phyloP scores from a whole-genome alignment of 2,113 vertebrate genomes.

The Thymallus thymallus region DNA sequence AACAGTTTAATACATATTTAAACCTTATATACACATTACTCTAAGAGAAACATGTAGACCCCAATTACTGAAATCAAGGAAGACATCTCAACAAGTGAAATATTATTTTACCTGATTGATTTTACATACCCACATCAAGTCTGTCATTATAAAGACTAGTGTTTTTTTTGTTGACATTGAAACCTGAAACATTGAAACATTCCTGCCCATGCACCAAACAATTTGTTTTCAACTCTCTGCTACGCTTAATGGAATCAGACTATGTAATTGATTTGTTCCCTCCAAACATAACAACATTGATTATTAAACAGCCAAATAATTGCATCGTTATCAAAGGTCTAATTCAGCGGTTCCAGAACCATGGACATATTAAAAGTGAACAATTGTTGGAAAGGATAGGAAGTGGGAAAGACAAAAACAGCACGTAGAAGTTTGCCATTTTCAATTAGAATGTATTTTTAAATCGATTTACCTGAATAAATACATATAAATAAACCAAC shows the following conservation, averaged over 20 bases:
- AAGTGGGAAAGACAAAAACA: neutral
- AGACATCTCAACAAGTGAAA: no score
- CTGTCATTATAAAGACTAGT: conserved; percentile 8
- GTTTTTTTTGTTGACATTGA: conserved; percentile 34
- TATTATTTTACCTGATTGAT: neutral
- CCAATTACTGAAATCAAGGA: no score
- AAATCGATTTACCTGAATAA: no score
- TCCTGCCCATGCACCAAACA: conserved; percentile 19
- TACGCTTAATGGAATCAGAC: conserved; percentile 30
- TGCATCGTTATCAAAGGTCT: neutral
- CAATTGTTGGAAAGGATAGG: neutral
- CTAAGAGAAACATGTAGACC: neutral
- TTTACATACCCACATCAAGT: neutral
- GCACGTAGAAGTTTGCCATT: neutral
- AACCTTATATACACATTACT: neutral
- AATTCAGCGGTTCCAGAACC: neutral
- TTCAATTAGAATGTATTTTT: no score
- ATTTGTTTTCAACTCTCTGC: conserved; percentile 10
- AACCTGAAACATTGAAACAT: conserved; percentile 37
- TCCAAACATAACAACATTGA: neutral
- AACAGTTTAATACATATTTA: neutral
- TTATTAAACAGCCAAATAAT: conserved; percentile 29
- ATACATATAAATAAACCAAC: conserved; percentile 17
- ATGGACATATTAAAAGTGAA: neutral
- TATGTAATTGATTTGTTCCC: conserved; percentile 31